These are phyloP conservation scores for Enchytraeus crypticus DNA, from an alignment of 2,888 invertebrate species.

Conservation along the genomic window DNA sequence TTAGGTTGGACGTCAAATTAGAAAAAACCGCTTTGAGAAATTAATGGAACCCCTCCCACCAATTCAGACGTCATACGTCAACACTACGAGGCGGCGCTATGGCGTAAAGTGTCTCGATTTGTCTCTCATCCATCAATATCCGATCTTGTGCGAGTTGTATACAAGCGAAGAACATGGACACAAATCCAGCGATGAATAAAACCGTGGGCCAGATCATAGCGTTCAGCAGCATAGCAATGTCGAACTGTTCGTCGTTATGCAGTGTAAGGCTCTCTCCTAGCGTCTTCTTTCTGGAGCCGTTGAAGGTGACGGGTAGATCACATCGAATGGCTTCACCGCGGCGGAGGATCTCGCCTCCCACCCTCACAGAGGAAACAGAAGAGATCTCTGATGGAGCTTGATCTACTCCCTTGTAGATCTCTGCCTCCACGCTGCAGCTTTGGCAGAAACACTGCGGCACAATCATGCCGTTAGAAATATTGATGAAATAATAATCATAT, in stretches of 20 bases:
- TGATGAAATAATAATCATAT: too few relatives aligned
- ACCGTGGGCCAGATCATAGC: background rate
- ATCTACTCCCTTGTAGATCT: background rate
- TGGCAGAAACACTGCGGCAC: background rate
- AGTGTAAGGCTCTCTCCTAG: background rate
- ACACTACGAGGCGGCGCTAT: background rate
- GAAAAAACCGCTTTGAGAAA: too few relatives aligned
- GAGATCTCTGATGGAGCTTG: background rate
- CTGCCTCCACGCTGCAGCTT: background rate
- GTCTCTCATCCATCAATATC: background rate
- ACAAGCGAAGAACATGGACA: background rate
- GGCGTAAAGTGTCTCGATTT: background rate
- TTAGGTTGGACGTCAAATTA: too few relatives aligned
- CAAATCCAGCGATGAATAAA: background rate
- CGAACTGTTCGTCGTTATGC: background rate
- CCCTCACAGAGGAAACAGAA: background rate
- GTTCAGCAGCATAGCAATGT: background rate
- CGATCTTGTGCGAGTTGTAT: background rate
- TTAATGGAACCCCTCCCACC: too few relatives aligned
- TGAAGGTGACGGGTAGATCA: background rate
- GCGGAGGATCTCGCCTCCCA: background rate
- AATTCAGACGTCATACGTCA: background rate
- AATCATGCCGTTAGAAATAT: too few relatives aligned
- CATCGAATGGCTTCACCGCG: background rate
- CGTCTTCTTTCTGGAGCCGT: background rate